Base-by-base conservation (phyloP, 2,888 invertebrate genomes). In the Elegia similella region DNA sequence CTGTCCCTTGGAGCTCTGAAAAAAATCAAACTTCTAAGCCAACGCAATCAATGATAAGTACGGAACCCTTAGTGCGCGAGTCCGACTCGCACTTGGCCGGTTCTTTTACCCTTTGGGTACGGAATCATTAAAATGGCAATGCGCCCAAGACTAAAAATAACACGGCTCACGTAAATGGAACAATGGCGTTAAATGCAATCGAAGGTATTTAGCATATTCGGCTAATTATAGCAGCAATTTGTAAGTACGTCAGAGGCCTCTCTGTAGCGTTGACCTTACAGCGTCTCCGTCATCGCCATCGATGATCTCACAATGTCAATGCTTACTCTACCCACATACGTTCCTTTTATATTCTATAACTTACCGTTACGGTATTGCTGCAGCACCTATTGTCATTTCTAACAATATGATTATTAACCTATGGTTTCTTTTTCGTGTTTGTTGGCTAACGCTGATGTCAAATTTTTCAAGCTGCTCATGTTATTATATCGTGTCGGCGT, bases 241-340 rank as follows among this genome's bases (percentile, higher is more conserved):
- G 54, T 42, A 55, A 58, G 55, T 48, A 58, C 47, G 62, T 48
- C 48, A 42, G 52, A 65, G 57, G 66, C 63, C 62, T 65, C 55
- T 62, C 57, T 62, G 58, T 62, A 64, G 56, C 59, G 64, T 62
- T 77, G 81, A 78, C 81, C 82, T 82, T 77, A 77, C 29, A 30
- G 56, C 15, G 29, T 29, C 29, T 29, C 57, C 54, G 62, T 62
- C 69, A 59, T 62, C 80, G 82, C 82, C 83, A 83, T 75, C 69
- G 76, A 74, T 84, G 84, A 84, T 83, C 77, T 84, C 80, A 83
- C 75, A 70, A 69, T 65, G 67, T 74, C 74, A 67, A 65, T 63
- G 72, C 64, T 65, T 66, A 60, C 63, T 30, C 47, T 47, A 13
- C 47, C 47, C 47, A 47, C 47, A 47, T 47, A 30, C 47, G 13